phyloP scores from a whole-genome alignment of 2,797 vertebrate species.

The Sebastes cheni region DNA sequence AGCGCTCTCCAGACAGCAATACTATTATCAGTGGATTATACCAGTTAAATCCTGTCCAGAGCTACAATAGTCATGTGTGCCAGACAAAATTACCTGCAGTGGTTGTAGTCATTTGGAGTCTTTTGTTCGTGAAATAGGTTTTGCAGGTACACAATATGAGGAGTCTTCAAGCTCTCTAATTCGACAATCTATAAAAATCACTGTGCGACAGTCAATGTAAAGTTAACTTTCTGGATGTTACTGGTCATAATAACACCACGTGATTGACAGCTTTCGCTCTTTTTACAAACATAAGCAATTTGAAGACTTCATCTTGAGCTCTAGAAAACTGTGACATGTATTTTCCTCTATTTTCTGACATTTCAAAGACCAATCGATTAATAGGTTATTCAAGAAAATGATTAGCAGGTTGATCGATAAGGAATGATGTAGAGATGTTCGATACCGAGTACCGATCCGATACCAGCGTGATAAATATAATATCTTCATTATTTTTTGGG shows the following conservation, averaged over 20 bases:
- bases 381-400: background rate
- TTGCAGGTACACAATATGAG: conserved; percentile 4
- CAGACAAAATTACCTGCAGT: conserved; percentile 34
- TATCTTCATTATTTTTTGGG: too few species aligned
- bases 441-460: too few species aligned
- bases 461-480: too few species aligned
- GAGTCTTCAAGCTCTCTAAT: background rate
- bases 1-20: background rate
- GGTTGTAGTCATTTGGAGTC: background rate
- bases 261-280: background rate
- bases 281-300: background rate
- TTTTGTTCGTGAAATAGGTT: conserved; percentile 28
- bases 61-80: background rate
- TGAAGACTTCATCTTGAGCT: background rate
- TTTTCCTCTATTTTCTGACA: background rate
- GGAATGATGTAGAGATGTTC: background rate
- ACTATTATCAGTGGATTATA: conserved; percentile 30
- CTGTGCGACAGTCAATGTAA: background rate
- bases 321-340: background rate
- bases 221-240: background rate
- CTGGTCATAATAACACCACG: background rate
- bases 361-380: background rate
- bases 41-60: conserved; percentile 15
- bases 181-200: background rate
- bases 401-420: background rate